Percentiles rank a stretch among this genome's conserved stretches.
Evolutionary conservation across 2,888 invertebrate species (phyloP).

Genomic region (Tolmerus cingulatus): DNA sequence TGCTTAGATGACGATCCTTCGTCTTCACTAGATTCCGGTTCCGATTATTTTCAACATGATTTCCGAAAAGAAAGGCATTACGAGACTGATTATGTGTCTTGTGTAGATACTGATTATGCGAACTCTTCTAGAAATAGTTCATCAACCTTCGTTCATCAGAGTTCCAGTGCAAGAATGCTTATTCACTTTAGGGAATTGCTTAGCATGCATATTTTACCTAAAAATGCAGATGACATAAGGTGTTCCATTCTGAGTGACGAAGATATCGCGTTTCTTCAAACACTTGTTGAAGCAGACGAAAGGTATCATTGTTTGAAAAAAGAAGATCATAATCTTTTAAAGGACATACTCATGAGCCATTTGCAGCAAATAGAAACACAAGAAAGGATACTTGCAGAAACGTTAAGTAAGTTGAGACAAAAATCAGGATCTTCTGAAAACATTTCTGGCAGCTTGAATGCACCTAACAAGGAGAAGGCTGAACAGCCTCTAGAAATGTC

Average conservation of each 20-base stretch:
- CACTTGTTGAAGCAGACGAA: slow-evolving; percentile 53
- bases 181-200: slow-evolving; percentile 51
- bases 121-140: neutral
- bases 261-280: slow-evolving; percentile 52
- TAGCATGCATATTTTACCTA: slow-evolving; percentile 37
- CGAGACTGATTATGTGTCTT: neutral
- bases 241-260: slow-evolving; percentile 33
- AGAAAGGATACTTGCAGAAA: slow-evolving; percentile 51
- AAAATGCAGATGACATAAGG: slow-evolving; percentile 37
- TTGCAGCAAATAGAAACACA: slow-evolving; percentile 53
- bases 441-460: neutral
- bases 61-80: neutral
- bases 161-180: slow-evolving; percentile 46
- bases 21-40: neutral
- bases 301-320: slow-evolving; percentile 50
- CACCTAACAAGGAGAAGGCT: neutral
- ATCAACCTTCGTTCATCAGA: neutral
- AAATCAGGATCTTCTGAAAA: neutral
- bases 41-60: neutral
- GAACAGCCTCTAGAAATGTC: neutral
- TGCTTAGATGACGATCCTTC: neutral
- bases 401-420: neutral
- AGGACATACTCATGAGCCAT: slow-evolving; percentile 52
- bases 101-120: neutral
- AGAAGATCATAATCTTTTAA: slow-evolving; percentile 52